Evolutionary conservation across 2,888 invertebrate species (phyloP).

Genomic region (Gymnoscelis rufifasciata): DNA sequence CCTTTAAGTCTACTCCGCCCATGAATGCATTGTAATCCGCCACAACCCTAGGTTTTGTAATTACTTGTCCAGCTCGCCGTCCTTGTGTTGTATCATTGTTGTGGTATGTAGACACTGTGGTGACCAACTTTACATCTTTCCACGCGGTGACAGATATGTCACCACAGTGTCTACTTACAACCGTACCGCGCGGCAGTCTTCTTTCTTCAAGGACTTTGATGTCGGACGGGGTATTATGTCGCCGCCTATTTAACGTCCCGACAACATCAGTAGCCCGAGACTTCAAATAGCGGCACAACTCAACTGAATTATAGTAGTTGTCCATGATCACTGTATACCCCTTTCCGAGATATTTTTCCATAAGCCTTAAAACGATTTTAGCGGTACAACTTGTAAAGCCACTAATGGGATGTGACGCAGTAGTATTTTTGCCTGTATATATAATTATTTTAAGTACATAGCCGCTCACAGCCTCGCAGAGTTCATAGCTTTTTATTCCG

Average conservation of each 20-base stretch:
- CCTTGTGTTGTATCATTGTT: not conserved
- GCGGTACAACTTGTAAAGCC: too few relatives aligned
- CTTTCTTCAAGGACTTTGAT: slow-evolving; percentile 7
- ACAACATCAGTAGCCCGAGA: slow-evolving; percentile 19
- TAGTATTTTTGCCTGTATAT: slow-evolving; percentile 18
- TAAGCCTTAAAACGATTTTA: slow-evolving; percentile 17
- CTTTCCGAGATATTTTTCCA: slow-evolving; percentile 18
- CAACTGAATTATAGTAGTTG: slow-evolving; percentile 23
- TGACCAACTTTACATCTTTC: not conserved
- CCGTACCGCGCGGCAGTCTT: not conserved
- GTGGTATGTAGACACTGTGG: not conserved
- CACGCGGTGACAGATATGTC: not conserved
- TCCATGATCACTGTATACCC: slow-evolving; percentile 25
- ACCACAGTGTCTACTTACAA: not conserved
- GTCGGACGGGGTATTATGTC: slow-evolving; percentile 5
- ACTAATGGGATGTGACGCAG: too few relatives aligned
- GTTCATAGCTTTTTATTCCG: slow-evolving; percentile 34
- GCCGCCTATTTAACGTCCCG: slow-evolving; percentile 16
- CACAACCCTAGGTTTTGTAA: not conserved
- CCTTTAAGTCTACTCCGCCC: not conserved
- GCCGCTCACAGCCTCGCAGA: slow-evolving; percentile 31
- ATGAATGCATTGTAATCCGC: not conserved
- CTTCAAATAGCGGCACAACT: slow-evolving; percentile 18
- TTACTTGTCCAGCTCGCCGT: not conserved
- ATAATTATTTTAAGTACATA: slow-evolving; percentile 15